Percentiles rank a stretch among this genome's conserved stretches.
Conservation (phyloP, 2,888 invertebrate species). For the Calephelis perditalis region DNA sequence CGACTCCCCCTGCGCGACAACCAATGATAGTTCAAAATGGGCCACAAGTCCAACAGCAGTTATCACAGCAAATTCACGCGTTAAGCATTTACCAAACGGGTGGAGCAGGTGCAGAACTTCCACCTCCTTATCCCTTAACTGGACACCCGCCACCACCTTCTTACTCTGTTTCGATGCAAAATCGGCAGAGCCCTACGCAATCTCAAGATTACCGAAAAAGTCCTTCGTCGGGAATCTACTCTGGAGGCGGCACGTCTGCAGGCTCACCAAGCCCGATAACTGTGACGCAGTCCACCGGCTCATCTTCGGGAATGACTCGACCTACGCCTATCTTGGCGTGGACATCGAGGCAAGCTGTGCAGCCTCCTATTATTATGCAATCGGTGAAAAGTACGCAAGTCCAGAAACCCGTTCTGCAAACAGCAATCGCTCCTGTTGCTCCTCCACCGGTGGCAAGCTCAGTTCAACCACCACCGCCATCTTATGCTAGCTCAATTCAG, state of each 20-base stretch:
- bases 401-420: constrained; percentile 95
- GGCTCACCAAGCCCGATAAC: constrained; percentile 91
- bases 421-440: constrained; percentile 94
- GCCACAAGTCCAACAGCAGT: constrained; percentile 89
- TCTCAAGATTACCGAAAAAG: constrained; percentile 90
- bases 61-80: constrained; percentile 93
- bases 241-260: constrained; percentile 85
- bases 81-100: constrained; percentile 85
- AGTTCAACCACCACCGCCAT: constrained; percentile 85
- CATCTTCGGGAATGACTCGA: constrained; percentile 82
- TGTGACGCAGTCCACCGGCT: constrained; percentile 80
- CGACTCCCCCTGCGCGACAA: constrained; percentile 77
- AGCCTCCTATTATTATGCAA: constrained; percentile 97
- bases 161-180: constrained; percentile 91
- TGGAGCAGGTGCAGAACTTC: constrained; percentile 80
- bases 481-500: constrained; percentile 88
- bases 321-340: constrained; percentile 91
- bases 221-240: constrained; percentile 91
- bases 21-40: constrained; percentile 91
- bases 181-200: constrained; percentile 91
- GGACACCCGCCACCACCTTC: constrained; percentile 88
- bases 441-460: constrained; percentile 78
- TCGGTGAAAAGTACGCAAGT: constrained; percentile 97
- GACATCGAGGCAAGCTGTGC: constrained; percentile 92
- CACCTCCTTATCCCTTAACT: constrained; percentile 82